Evolutionary conservation across 2,113 vertebrate genomes (phyloP).

Genomic region (Percopsis transmontana): DNA sequence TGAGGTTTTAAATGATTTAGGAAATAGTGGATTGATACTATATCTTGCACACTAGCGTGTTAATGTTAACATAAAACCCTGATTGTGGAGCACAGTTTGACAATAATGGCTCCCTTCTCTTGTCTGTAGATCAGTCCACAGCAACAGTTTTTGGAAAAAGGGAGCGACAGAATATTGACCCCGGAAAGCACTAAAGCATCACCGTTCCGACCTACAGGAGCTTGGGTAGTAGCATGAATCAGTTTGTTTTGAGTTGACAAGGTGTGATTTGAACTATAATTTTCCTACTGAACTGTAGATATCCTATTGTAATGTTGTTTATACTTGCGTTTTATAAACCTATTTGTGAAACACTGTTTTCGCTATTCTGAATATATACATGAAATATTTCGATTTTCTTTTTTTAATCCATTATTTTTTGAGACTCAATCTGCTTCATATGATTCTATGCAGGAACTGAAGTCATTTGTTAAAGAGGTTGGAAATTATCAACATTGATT

Average conservation of each 20-base stretch:
- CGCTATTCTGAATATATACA: slow-evolving; percentile 75
- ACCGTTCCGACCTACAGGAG: slow-evolving; percentile 53
- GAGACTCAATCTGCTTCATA: slow-evolving; percentile 51
- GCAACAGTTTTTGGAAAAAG: slow-evolving; percentile 78
- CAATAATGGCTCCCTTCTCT: background rate
- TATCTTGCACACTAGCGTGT: background rate
- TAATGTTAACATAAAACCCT: background rate
- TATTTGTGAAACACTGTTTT: slow-evolving; percentile 81
- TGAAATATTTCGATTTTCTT: slow-evolving; percentile 63
- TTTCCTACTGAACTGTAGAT: slow-evolving; percentile 80
- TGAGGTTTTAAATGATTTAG: no score
- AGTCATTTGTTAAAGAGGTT: slow-evolving; percentile 73
- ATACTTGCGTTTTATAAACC: slow-evolving; percentile 84
- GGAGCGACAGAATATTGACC: slow-evolving; percentile 80
- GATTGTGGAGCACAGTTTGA: background rate
- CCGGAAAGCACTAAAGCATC: slow-evolving; percentile 81
- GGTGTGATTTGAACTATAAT: slow-evolving; percentile 79
- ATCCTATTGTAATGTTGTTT: slow-evolving; percentile 82
- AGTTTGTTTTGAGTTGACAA: slow-evolving; percentile 79
- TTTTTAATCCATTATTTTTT: slow-evolving; percentile 31
- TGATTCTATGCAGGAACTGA: slow-evolving; percentile 68
- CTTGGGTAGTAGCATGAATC: slow-evolving; percentile 77
- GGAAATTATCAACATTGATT: slow-evolving; percentile 46
- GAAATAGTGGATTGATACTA: no score
- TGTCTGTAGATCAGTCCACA: slow-evolving; percentile 68